A percentile compares a stretch with the other conserved stretches of the same genome.
Conservation (phyloP, 2,797 vertebrate species). For the Podargus strigoides region DNA sequence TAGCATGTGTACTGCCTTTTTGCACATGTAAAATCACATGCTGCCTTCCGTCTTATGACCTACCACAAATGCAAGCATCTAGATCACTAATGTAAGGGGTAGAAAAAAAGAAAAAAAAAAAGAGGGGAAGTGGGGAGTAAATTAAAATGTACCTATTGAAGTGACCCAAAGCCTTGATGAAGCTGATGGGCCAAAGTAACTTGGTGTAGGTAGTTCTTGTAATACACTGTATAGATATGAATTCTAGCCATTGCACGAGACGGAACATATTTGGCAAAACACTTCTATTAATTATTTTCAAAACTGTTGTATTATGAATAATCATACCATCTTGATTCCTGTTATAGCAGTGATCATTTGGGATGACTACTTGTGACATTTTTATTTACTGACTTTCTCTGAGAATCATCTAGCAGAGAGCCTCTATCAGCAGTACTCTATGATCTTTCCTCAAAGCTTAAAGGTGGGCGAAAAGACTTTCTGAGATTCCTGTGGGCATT, state of each 20-base stretch:
- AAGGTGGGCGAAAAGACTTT: background rate
- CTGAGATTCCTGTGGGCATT: background rate
- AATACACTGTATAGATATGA: background rate
- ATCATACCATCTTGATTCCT: background rate
- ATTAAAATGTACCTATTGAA: background rate
- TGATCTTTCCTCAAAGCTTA: background rate
- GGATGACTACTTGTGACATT: background rate
- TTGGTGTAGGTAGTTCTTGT: background rate
- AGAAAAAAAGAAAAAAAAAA: accelerated
- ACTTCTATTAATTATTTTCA: background rate
- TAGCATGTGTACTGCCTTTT: background rate
- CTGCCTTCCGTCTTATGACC: background rate
- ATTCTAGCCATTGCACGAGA: background rate
- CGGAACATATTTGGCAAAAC: background rate
- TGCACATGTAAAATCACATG: background rate
- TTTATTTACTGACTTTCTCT: background rate
- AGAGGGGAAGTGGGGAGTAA: accelerated
- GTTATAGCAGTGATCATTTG: background rate
- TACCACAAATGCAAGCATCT: background rate
- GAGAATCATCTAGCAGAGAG: background rate
- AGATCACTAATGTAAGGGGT: too few species aligned
- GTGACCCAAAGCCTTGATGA: background rate
- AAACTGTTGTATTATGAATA: background rate
- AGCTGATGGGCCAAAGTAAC: background rate
- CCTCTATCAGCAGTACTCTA: accelerated